Base-by-base conservation (phyloP, 2,888 invertebrate species). In the Zootermopsis nevadensis region DNA sequence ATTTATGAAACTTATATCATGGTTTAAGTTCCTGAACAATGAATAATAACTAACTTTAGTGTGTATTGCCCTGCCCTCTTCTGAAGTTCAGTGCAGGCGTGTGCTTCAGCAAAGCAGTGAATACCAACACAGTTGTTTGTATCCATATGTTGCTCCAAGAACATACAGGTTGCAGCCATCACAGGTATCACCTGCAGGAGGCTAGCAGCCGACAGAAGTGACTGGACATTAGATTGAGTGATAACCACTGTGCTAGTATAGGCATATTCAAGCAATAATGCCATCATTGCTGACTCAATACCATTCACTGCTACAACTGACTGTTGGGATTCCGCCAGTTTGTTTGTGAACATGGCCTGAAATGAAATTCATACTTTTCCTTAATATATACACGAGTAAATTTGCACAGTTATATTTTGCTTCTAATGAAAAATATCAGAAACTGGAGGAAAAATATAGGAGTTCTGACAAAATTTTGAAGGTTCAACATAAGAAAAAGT, bases 51-150 rank as follows among this genome's bases (percentile, higher is more conserved):
- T 83, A 86, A 89, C 88, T 87, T 86, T n/a, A 91, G 87, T 30
- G 90, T 89, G 85, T 88, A 90, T 74, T 88, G 87, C 85, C 90
- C 89, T 6, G 91, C 89, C 85, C 89, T 89, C 24, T 88, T 87
- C 84, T 89, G 89, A n/a, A 91, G 88, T 60, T 89, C 89, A 27
- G 86, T 87, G 85, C 91, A 91, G 48, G 89, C 89, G 86, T 91
- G 91, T 30, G 90, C 87, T 84, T 91, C 90, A 33, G 91, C 90
- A 86, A 91, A 90, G 85, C 90, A 90, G 87, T 91, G 91, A 77
- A 91, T 90, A 8, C 91, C 91, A 33, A 91, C 87, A 86, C 91
- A 91, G 86, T 91, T 91, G 19, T 88, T 87, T 31, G 88, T 88
- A 85, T 90, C 90, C 89, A 91, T 90, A 86, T 90, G 89, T 72